Conservation (phyloP, 2,113 vertebrate species). For the Zapornia atra region DNA sequence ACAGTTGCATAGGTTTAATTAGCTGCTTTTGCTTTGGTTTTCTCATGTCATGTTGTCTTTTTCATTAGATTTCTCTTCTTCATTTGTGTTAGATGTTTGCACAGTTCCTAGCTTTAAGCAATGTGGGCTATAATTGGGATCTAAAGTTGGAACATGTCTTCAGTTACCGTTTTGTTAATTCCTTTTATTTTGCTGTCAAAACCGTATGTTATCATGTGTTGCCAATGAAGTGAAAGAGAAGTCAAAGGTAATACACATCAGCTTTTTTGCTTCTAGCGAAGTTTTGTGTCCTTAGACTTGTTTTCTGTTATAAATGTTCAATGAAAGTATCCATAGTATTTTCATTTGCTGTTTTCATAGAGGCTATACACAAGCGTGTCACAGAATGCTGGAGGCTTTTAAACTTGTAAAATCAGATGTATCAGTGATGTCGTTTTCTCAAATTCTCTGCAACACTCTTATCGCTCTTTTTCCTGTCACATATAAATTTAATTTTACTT, state of each 20-base stretch:
- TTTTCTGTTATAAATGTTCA: neutral
- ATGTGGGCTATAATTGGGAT: conserved; percentile 48
- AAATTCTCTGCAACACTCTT: neutral
- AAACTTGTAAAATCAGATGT: neutral
- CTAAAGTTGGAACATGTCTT: conserved; percentile 34
- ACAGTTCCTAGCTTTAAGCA: conserved; percentile 52
- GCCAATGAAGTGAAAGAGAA: conserved; percentile 13
- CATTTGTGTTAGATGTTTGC: conserved; percentile 30
- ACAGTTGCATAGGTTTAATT: conserved; percentile 12
- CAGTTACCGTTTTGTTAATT: conserved; percentile 44
- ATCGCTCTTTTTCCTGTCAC: neutral
- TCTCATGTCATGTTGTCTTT: conserved; percentile 42
- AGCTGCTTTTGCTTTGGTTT: neutral
- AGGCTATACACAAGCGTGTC: neutral
- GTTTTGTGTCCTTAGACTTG: neutral
- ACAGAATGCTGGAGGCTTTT: neutral
- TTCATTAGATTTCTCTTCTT: conserved; percentile 34
- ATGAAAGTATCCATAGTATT: neutral
- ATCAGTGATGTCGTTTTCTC: neutral
- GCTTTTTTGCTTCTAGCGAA: neutral
- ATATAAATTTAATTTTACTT: neutral
- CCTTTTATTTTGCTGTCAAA: conserved; percentile 58
- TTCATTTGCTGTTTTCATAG: neutral
- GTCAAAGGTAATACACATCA: conserved; percentile 50
- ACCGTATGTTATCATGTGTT: neutral